Percentiles rank a stretch among this genome's conserved stretches.
Evolutionary conservation across 2,113 vertebrate genomes (phyloP).

Genomic region (Crotalus tigris): DNA sequence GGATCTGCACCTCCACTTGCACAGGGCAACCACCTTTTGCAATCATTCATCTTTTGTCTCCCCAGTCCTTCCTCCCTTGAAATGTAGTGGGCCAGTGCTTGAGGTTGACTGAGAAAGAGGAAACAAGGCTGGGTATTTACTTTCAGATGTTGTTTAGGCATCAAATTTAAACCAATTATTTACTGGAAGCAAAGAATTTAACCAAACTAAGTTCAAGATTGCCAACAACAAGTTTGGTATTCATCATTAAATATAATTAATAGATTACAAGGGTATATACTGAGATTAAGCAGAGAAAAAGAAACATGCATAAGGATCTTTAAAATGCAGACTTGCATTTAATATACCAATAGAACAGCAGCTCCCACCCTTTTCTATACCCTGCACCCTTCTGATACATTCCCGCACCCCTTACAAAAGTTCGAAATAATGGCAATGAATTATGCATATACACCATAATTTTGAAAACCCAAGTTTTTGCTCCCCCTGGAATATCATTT

Average conservation of each 20-base stretch:
- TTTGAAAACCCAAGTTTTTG: no score
- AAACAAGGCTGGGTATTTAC: background rate
- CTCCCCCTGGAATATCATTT: no score
- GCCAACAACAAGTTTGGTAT: background rate
- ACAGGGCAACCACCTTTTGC: no score
- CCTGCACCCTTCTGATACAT: no score
- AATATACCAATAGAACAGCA: no score
- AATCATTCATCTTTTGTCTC: background rate
- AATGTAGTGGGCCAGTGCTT: background rate
- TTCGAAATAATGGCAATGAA: no score
- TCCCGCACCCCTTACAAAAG: no score
- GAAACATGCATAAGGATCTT: background rate
- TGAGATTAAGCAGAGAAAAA: conserved; percentile 47
- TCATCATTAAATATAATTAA: background rate
- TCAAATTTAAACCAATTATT: background rate
- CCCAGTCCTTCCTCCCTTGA: background rate
- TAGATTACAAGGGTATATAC: background rate
- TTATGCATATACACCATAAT: no score
- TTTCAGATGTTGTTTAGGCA: background rate
- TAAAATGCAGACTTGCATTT: no score
- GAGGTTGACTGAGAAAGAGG: background rate
- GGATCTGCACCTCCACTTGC: no score
- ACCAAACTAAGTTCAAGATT: background rate
- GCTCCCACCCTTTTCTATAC: no score
- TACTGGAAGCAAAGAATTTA: background rate